Evolutionary conservation across 2,797 vertebrate species (phyloP).

Genomic region (Menidia menidia): DNA sequence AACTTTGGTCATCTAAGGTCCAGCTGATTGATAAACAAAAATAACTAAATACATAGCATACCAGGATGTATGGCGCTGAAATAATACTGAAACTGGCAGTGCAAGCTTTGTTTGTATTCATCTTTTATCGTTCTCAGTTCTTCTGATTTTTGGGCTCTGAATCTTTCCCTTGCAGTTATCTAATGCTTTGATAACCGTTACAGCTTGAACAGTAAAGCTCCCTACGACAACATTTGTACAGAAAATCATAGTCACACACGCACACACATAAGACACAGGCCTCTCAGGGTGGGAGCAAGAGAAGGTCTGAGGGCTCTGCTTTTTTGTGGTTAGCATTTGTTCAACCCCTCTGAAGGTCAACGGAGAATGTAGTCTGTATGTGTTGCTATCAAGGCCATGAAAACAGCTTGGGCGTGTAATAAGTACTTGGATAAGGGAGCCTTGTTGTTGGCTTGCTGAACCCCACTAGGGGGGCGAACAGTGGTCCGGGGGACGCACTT

Average conservation of each 20-base stretch:
- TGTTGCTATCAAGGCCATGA: slow-evolving; percentile 85
- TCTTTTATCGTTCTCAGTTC: slow-evolving; percentile 47
- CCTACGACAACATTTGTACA: slow-evolving; percentile 79
- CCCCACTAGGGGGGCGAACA: slow-evolving; percentile 93
- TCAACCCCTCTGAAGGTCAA: slow-evolving; percentile 81
- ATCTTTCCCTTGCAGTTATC: slow-evolving; percentile 69
- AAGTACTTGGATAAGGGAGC: slow-evolving; percentile 72
- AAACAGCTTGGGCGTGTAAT: slow-evolving; percentile 66
- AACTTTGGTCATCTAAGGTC: slow-evolving; percentile 60
- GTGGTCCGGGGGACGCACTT: slow-evolving; percentile 94
- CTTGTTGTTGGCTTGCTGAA: slow-evolving; percentile 91
- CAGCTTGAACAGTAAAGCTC: slow-evolving; percentile 81
- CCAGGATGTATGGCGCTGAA: slow-evolving; percentile 52
- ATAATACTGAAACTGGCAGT: slow-evolving; percentile 81
- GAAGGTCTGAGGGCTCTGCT: slow-evolving; percentile 73
- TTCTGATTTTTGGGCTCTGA: slow-evolving; percentile 56
- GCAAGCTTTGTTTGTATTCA: slow-evolving; percentile 73
- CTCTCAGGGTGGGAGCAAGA: slow-evolving; percentile 85
- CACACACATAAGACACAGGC: slow-evolving; percentile 79
- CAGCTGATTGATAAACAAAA: slow-evolving; percentile 43
- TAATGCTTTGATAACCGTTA: slow-evolving; percentile 72
- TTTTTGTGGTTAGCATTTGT: slow-evolving; percentile 62
- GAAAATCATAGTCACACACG: slow-evolving; percentile 74
- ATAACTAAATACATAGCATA: slow-evolving; percentile 25
- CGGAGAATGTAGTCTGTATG: slow-evolving; percentile 85